phyloP scores from a whole-genome alignment of 1,140 invertebrate species.

The Notospermus geniculatus region DNA sequence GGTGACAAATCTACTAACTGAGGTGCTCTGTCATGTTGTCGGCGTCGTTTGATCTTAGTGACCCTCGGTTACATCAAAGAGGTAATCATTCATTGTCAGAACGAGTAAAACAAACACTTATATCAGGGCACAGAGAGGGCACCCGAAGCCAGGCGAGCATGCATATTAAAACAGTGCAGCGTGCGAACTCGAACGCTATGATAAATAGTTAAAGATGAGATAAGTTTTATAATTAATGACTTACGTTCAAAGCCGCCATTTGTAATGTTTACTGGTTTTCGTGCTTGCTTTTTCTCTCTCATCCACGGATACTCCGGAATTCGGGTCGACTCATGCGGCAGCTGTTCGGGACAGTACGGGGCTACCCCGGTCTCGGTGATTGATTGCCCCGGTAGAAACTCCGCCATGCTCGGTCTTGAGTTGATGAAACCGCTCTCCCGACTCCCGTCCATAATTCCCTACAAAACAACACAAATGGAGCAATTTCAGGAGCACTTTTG shows the following conservation, averaged over 20 bases:
- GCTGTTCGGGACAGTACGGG: constrained; percentile 46
- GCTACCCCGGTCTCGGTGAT: constrained; percentile 53
- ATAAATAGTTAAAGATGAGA: not conserved
- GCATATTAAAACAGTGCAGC: not conserved
- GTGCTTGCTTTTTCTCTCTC: constrained; percentile 94
- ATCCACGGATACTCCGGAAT: constrained; percentile 95
- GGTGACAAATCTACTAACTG: too few relatives aligned
- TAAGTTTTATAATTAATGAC: constrained; percentile 4
- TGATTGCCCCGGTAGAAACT: constrained; percentile 72
- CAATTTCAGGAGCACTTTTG: not conserved
- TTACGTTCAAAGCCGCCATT: constrained; percentile 17
- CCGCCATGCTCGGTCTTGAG: constrained; percentile 88
- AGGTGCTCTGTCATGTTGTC: too few relatives aligned
- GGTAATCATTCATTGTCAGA: too few relatives aligned
- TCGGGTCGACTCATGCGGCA: constrained; percentile 62
- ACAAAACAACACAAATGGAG: constrained; percentile 1
- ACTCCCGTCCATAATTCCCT: constrained; percentile 61
- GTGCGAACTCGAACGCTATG: not conserved
- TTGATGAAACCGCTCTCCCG: constrained; percentile 87
- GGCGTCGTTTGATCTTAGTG: too few relatives aligned
- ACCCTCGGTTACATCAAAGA: too few relatives aligned
- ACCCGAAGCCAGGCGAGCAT: not conserved
- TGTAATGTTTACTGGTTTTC: constrained; percentile 86
- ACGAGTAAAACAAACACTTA: too few relatives aligned
- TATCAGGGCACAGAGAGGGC: not conserved